These are phyloP conservation scores for Gadus chalcogrammus DNA, from an alignment of 2,113 vertebrate species.

Conservation along the genomic window DNA sequence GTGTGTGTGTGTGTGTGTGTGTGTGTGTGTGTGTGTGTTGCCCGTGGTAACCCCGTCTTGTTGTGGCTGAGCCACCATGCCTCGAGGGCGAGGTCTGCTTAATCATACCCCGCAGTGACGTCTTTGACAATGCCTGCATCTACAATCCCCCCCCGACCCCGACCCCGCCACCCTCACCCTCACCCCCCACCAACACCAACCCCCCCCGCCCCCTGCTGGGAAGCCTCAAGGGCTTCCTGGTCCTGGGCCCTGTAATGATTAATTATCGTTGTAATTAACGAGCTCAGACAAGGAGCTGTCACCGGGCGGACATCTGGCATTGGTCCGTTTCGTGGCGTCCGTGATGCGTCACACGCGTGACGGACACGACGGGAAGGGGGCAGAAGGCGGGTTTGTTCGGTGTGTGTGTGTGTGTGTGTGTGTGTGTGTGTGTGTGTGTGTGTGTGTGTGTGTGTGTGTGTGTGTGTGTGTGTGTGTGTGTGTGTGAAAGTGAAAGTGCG, in stretches of 20 bases:
- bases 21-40: constrained; percentile 29
- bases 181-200: background rate
- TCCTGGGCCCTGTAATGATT: constrained; percentile 56
- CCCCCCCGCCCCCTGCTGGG: constrained; percentile 1
- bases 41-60: constrained; percentile 48
- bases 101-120: constrained; percentile 54
- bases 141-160: constrained; percentile 18
- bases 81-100: constrained; percentile 40
- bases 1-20: no score
- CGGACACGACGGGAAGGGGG: constrained; percentile 32
- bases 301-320: constrained; percentile 33
- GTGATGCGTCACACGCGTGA: constrained; percentile 24
- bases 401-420: constrained; percentile 13
- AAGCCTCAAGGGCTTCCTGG: constrained; percentile 1
- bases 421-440: no score
- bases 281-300: constrained; percentile 36
- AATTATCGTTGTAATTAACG: constrained; percentile 66
- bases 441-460: no score
- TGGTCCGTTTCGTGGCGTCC: constrained; percentile 48
- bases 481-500: no score
- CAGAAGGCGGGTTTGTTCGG: constrained; percentile 26
- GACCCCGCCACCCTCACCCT: constrained; percentile 13
- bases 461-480: no score
- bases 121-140: constrained; percentile 51
- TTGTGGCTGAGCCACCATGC: constrained; percentile 40